A percentile compares a stretch with the other conserved stretches of the same genome.
Conservation (phyloP, 64 coral and sea anemone species). For the Actinia tenebrosa region DNA sequence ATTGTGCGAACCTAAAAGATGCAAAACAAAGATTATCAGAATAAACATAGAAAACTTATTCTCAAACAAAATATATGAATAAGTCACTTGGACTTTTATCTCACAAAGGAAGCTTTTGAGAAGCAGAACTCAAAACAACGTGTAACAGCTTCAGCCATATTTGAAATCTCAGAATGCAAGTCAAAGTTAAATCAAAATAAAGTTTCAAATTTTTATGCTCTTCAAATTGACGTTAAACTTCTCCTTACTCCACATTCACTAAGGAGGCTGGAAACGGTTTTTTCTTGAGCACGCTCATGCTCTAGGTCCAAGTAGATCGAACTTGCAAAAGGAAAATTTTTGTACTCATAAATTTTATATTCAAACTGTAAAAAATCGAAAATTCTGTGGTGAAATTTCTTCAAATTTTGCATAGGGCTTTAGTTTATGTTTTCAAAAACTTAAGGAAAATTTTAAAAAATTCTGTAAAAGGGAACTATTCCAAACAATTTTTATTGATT, state of each 20-base stretch:
- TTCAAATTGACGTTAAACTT: neutral
- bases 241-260: neutral
- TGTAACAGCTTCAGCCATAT: neutral
- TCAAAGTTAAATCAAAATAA: neutral
- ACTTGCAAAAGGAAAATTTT: no score
- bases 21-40: neutral
- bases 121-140: neutral
- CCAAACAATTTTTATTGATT: no score
- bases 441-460: no score
- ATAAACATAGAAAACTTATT: neutral
- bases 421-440: no score
- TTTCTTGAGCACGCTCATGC: no score
- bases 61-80: neutral
- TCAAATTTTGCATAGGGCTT: no score
- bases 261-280: no score
- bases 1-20: neutral
- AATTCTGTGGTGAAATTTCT: no score
- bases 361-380: no score
- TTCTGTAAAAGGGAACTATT: no score
- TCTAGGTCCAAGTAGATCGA: no score
- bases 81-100: neutral
- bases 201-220: neutral
- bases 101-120: neutral
- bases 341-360: no score
- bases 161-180: neutral